Evolutionary conservation across 2,113 vertebrate genomes (phyloP), one percentile per base, ranked within the genome.

Genomic region (Galbula dea): DNA sequence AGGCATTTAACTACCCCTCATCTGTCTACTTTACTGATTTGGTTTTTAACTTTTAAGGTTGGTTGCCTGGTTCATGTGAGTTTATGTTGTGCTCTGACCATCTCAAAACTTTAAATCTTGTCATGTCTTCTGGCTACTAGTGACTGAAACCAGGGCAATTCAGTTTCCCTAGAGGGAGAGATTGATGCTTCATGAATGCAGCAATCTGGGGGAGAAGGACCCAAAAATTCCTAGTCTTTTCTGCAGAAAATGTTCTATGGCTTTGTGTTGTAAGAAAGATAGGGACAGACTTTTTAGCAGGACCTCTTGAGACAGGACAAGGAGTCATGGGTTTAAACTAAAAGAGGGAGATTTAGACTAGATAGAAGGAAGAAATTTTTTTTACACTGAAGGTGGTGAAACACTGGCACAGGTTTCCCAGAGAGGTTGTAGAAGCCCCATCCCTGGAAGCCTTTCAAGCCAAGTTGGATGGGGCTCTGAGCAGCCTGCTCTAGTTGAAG

Each of bases 41-140:
- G n/a, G 34, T 16, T 86, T 91, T 82, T 59, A 74, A 62, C 78
- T 95, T 92, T 93, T 90, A 80, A 85, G 84, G 65, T 46, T 89
- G 36, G 39, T 86, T 84, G 49, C 36, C 73, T 83, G 36, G 45
- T 95, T 95, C 81, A 21, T 79, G n/a, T 57, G 66, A 90, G 81
- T 90, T 87, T 89, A 29, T 82, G 74, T 86, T 81, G 81, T 68
- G 45, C 39, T 86, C 12, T 72, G 69, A 55, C 36, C 61, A 45
- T 63, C 84, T 92, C 73, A 79, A 67, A 92, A 65, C 74, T 89
- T 81, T 58, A 83, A 69, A 86, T 90, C 63, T n/a, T 62, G 2
- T 90, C 57, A 34, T 81, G 16, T 71, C 11, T 83, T 93, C 66
- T 57, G 66, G 81, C 51, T 84, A 36, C 81, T 81, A 48, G 89